Evolutionary conservation across 2,797 vertebrate genomes (phyloP), one percentile per base, ranked within the genome.

Genomic region (Oreochromis grahami): DNA sequence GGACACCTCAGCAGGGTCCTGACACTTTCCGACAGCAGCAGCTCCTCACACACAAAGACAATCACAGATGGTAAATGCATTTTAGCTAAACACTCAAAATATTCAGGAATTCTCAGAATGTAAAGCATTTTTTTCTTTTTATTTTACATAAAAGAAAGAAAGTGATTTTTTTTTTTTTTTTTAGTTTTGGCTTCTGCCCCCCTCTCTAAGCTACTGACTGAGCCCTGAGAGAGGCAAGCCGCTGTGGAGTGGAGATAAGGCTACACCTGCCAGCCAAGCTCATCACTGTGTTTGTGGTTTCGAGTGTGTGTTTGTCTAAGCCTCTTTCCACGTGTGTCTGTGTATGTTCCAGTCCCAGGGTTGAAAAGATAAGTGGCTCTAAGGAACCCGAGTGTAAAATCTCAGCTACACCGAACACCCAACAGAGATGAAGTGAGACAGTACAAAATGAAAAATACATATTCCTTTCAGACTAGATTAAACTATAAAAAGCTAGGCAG

Each of bases 231-330:
- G 87, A 86, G 82, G 81, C 52, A 80, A 81, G 84, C 77, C 48
- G 36, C 92, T 93, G 94, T 52, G 76, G 60, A 83, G 88, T 13
- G 19, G 77, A 93, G 94, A 95, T 95, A 93, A 94, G 84, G 58
- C 92, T 92, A 74, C 87, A 94, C 92, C 94, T 94, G 93, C 85
- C 88, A 91, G 87, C 88, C 43, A 76, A 34, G 65, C 89, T 90
- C 84, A 85, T 89, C 87, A 78, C 32, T 68, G 68, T 79, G 77
- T 80, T 76, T 87, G 76, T 86, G 80, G 80, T 53, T 85, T 50
- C 80, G 60, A 78, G 76, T 29, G 86, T 65, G 68, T 80, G 72
- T 81, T 56, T 86, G 74, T 81, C 19, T 78, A 78, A 58, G 24
- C 53, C 36, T 65, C 14, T 45, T 32, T 72, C 45, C 36, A 13